Conservation (phyloP, 2,888 invertebrate genomes). For the Ernsta delagoae region DNA sequence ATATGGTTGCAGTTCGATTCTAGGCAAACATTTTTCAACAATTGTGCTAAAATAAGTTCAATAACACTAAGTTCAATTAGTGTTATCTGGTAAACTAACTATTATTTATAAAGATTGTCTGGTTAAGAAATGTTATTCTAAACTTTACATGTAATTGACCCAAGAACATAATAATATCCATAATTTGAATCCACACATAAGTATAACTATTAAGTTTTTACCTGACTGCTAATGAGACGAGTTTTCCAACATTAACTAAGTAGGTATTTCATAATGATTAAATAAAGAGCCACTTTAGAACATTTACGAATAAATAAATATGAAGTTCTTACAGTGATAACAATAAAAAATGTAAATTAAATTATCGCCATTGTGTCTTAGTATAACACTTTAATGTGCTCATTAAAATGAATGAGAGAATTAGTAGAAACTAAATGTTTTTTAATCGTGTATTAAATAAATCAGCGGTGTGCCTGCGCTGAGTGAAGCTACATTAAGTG, state of each 20-base stretch:
- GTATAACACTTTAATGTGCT: slow-evolving; percentile 24
- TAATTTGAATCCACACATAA: neutral
- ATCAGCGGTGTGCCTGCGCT: slow-evolving; percentile 19
- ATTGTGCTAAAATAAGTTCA: too few species aligned
- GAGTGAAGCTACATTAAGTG: slow-evolving; percentile 65
- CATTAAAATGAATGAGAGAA: slow-evolving; percentile 29
- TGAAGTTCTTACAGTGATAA: slow-evolving; percentile 26
- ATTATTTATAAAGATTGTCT: neutral
- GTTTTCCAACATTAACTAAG: slow-evolving; percentile 3
- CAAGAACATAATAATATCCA: neutral
- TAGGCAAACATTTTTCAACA: neutral
- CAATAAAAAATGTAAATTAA: slow-evolving; percentile 34
- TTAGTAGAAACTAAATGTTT: slow-evolving; percentile 32
- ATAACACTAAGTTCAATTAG: too few species aligned
- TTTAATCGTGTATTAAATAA: slow-evolving; percentile 29
- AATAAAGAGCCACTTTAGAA: slow-evolving; percentile 23
- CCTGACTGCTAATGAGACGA: neutral
- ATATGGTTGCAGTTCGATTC: slow-evolving; percentile 49
- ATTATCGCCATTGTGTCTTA: slow-evolving; percentile 25
- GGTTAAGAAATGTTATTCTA: too few species aligned
- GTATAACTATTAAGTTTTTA: neutral
- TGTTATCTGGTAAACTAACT: neutral
- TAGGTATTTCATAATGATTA: neutral
- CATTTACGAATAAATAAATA: slow-evolving; percentile 23
- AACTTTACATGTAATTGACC: neutral